A percentile compares a stretch with the other conserved stretches of the same genome.
phyloP scores from a whole-genome alignment of 92 coral and sea anemone species.

The Galaxea fascicularis region DNA sequence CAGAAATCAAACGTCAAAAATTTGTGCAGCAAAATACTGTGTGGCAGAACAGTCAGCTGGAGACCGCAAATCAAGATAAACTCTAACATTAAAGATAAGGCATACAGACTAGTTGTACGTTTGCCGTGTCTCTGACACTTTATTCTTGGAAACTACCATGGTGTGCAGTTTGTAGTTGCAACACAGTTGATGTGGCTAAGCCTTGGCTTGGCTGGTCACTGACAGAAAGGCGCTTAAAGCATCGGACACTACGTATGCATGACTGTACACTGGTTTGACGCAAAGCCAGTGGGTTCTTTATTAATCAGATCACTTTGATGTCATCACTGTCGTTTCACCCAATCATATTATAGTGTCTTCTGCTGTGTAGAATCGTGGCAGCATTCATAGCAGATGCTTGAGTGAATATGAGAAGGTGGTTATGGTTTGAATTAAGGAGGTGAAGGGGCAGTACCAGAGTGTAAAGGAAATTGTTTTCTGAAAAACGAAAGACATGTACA shows the following conservation, averaged over 20 bases:
- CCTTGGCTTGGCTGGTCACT: not conserved
- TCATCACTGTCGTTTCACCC: not conserved
- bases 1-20: slow-evolving; percentile 79
- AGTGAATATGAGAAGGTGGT: not conserved
- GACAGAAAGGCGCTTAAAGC: not conserved
- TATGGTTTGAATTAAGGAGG: not conserved
- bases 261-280: not conserved
- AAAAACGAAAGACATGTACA: not conserved
- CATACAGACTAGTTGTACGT: not conserved
- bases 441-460: not conserved
- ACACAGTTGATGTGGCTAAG: not conserved
- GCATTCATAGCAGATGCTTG: not conserved
- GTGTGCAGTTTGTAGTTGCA: slow-evolving; percentile 26
- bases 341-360: not conserved
- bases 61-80: slow-evolving; percentile 17
- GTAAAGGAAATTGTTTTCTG: not conserved
- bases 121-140: not conserved
- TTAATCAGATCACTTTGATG: slow-evolving; percentile 1
- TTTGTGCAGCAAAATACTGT: slow-evolving; percentile 34
- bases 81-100: slow-evolving; percentile 12
- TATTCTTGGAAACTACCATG: not conserved
- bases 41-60: slow-evolving; percentile 21
- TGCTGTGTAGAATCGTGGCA: not conserved
- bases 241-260: not conserved
- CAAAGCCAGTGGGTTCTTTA: not conserved